Base-by-base conservation (phyloP, 1,140 invertebrate genomes). In the Telenomus remus region DNA sequence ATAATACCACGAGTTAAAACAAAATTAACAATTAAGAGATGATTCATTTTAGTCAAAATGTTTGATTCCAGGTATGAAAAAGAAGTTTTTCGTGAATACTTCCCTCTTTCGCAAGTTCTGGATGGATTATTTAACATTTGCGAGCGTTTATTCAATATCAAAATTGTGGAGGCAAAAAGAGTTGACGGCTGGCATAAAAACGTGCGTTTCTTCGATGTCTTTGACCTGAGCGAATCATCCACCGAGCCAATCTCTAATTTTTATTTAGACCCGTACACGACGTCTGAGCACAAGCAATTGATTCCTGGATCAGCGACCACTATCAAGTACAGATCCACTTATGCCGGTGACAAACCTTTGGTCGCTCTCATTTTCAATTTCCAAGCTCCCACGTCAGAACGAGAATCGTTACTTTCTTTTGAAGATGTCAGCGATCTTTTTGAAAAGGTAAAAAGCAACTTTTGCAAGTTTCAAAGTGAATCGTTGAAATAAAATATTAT, bases 321-420 rank as follows among this genome's bases (percentile, higher is more conserved):
- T 6, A 91, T 94, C 13, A 90, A 92, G 46, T 92, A 91, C 66
- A 91, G 90, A 60, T 95, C 94, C 81, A 88, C 89, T 77, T 50
- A 92, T 0, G 82, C 88, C 0, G 83, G 88, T 6, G 89, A 89
- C 0, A 91, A 89, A 65, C 96, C 96, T 1, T 85, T 97, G 7
- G 91, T 93, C 11, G 92, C 95, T 7, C 83, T 98, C 0, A 92
- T 96, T 53, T 94, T 97, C 65, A 96, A 96, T 85, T 95, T 97
- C 79, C 88, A 91, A 70, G 87, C 91, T 12, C 91, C 92, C 0
- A 39, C 80, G 0, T 86, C 89, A 9, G 91, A 91, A 4, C 91
- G 91, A 80, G 92, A 93, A 1, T 92, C 92, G 0, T 87, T 96
- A 13, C 86, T 98, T 12, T 90, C 90, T 0, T 94, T 96, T 76